phyloP scores from a whole-genome alignment of 2,113 vertebrate species.

The Microtus montanus region DNA sequence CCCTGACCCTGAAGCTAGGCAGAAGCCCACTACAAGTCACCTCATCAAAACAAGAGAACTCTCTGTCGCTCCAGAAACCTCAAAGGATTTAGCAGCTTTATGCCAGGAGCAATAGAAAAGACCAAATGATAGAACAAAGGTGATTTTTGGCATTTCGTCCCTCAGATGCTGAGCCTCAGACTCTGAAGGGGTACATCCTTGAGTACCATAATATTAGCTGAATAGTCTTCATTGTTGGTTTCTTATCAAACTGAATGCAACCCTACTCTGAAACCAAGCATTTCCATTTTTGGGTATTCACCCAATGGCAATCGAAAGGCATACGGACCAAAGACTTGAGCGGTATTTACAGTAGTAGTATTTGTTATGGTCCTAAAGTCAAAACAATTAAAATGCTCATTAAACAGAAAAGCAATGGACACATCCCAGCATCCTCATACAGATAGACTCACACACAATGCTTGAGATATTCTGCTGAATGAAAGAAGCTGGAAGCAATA shows the following conservation, averaged over 20 bases:
- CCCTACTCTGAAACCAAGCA: background rate
- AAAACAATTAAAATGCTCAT: background rate
- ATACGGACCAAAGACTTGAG: background rate
- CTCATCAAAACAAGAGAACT: background rate
- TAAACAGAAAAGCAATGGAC: background rate
- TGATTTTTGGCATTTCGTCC: background rate
- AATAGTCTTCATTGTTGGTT: background rate
- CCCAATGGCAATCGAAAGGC: background rate
- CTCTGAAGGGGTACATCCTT: background rate
- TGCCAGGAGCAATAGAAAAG: background rate
- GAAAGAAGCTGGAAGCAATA: background rate
- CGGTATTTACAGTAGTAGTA: background rate
- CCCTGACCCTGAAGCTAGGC: background rate
- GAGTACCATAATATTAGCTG: background rate
- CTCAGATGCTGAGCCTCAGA: background rate
- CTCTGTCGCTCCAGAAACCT: background rate
- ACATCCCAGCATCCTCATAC: background rate
- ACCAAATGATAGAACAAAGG: background rate
- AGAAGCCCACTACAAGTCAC: background rate
- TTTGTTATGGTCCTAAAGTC: background rate
- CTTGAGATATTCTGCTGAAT: background rate
- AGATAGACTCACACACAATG: background rate
- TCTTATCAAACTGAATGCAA: background rate
- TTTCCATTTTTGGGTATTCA: background rate
- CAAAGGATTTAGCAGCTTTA: background rate